phyloP scores from a whole-genome alignment of 2,888 invertebrate species.

The Cantharis rufa region DNA sequence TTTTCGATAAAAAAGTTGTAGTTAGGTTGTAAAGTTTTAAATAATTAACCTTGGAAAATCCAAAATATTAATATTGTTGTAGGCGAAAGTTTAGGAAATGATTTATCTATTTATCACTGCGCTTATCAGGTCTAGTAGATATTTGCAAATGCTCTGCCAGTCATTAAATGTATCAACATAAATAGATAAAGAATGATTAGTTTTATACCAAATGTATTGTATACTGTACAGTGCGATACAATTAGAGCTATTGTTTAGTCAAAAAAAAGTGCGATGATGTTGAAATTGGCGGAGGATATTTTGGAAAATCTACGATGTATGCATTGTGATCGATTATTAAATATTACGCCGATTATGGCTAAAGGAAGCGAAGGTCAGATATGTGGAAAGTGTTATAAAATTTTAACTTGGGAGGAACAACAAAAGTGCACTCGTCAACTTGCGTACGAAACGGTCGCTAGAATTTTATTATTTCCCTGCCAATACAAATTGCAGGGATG shows the following conservation, averaged over 20 bases:
- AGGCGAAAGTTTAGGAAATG: neutral
- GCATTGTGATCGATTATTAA: conserved; percentile 42
- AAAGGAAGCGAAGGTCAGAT: conserved; percentile 38
- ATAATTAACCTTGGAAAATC: neutral
- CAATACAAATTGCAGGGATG: conserved; percentile 41
- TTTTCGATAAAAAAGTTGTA: neutral
- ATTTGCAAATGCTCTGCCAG: neutral
- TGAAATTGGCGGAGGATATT: conserved; percentile 6
- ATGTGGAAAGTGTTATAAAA: conserved; percentile 45
- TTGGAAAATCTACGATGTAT: conserved; percentile 16
- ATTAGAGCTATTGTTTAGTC: neutral
- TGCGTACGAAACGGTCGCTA: conserved; percentile 41
- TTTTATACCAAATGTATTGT: neutral
- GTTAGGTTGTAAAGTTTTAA: neutral
- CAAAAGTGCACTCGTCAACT: conserved; percentile 39
- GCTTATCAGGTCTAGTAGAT: neutral
- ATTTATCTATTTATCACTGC: neutral
- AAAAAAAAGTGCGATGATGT: conserved; percentile 1
- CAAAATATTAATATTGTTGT: neutral
- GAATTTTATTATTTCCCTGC: conserved; percentile 43
- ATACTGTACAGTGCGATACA: neutral
- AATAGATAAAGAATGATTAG: neutral
- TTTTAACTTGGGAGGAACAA: conserved; percentile 41
- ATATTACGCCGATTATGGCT: conserved; percentile 38
- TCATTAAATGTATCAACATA: neutral